Conservation (phyloP, 2,888 invertebrate genomes). For the Catocala sponsa region DNA sequence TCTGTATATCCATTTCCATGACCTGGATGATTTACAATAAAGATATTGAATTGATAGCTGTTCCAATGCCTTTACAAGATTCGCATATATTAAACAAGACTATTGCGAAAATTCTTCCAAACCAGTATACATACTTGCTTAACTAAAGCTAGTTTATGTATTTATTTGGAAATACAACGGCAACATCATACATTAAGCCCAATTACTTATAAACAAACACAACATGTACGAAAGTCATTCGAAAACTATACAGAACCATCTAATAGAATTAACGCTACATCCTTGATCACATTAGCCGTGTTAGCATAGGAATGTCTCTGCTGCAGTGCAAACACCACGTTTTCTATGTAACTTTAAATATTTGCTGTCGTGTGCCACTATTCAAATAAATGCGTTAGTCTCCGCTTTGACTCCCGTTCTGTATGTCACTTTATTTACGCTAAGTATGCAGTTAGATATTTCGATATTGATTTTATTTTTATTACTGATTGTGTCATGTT, state of each 20-base stretch:
- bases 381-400: constrained; percentile 72
- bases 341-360: constrained; percentile 77
- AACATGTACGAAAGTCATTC: constrained; percentile 13
- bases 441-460: constrained; percentile 58
- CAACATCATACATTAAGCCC: no score
- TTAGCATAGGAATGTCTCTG: constrained; percentile 62
- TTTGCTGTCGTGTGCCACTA: constrained; percentile 73
- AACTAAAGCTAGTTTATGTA: no score
- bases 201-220: no score
- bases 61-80: no score
- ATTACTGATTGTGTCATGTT: neutral
- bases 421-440: constrained; percentile 57
- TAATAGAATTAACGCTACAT: constrained; percentile 54
- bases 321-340: constrained; percentile 64
- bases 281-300: constrained; percentile 66
- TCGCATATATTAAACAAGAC: no score
- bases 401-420: constrained; percentile 62
- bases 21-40: no score
- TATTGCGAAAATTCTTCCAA: no score
- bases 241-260: constrained; percentile 28
- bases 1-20: no score
- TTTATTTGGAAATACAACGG: no score
- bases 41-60: no score
- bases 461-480: constrained; percentile 7
- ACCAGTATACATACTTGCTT: no score